Conservation (phyloP, 2,797 vertebrate genomes). For the Sebastes iracundus region DNA sequence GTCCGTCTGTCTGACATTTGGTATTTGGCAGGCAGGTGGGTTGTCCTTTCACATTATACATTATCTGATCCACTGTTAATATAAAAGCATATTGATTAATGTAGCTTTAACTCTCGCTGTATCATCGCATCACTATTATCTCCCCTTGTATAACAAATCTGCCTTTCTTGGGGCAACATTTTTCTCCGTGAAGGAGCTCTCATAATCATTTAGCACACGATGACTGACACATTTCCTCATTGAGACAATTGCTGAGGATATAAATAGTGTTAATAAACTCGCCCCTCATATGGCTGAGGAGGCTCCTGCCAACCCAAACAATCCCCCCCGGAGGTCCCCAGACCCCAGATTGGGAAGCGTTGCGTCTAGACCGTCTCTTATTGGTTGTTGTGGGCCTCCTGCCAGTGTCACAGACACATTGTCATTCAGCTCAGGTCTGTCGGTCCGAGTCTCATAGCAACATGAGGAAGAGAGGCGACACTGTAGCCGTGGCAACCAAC, state of each 20-base stretch:
- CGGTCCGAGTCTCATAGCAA: constrained; percentile 81
- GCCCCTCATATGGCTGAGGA: constrained; percentile 24
- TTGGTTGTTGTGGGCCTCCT: constrained; percentile 67
- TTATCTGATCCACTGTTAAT: background rate
- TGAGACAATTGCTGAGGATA: constrained; percentile 16
- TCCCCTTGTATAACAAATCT: background rate
- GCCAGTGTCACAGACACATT: constrained; percentile 71
- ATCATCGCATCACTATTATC: background rate
- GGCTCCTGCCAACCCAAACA: constrained; percentile 61
- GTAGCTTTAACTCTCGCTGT: background rate
- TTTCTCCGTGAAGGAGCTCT: constrained; percentile 1
- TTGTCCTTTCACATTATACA: background rate
- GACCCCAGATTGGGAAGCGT: constrained; percentile 57
- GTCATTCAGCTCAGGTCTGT: constrained; percentile 80
- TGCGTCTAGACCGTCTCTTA: constrained; percentile 71
- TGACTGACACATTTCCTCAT: constrained; percentile 2
- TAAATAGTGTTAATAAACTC: constrained; percentile 30
- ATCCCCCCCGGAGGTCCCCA: constrained; percentile 41
- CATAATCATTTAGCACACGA: background rate
- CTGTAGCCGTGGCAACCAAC: constrained; percentile 80
- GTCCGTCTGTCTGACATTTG: background rate
- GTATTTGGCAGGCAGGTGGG: background rate
- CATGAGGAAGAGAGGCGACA: constrained; percentile 78
- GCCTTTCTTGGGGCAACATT: background rate
- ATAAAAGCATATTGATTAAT: background rate